phyloP scores from a whole-genome alignment of 2,888 invertebrate genomes.

The Cheilosia urbana region DNA sequence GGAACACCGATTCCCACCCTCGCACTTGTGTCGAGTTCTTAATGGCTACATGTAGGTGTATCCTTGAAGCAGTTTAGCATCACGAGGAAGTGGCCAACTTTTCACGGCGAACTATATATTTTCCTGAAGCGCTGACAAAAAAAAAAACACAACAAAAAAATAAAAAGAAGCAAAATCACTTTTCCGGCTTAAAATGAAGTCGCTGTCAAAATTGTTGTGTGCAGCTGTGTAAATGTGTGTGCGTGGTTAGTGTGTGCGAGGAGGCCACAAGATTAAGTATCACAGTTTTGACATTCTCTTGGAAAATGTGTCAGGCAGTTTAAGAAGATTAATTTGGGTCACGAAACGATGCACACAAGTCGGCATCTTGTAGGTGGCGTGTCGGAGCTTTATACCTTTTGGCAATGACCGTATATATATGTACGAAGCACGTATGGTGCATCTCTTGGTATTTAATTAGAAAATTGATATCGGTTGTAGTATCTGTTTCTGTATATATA shows the following conservation, averaged over 20 bases:
- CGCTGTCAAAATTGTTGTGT: constrained; percentile 52
- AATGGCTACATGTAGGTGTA: constrained; percentile 46
- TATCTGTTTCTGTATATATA: neutral
- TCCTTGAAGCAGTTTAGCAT: constrained; percentile 54
- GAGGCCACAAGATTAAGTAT: constrained; percentile 44
- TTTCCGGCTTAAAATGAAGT: constrained; percentile 47
- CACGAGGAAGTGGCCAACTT: constrained; percentile 45
- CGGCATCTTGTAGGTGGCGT: neutral
- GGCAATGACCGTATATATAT: constrained; percentile 6
- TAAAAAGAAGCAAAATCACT: neutral
- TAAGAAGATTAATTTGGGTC: constrained; percentile 57
- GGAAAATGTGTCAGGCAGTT: constrained; percentile 50
- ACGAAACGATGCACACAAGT: constrained; percentile 39
- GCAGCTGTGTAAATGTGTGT: neutral
- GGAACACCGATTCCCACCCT: neutral
- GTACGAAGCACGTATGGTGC: neutral
- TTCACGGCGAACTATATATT: neutral
- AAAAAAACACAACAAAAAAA: constrained; percentile 1
- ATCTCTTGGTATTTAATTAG: neutral
- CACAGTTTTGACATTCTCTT: constrained; percentile 55
- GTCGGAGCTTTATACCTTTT: constrained; percentile 50
- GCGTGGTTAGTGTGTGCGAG: neutral
- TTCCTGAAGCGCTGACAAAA: neutral
- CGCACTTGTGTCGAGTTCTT: constrained; percentile 43
- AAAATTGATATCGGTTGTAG: neutral